Conservation (phyloP, 2,888 invertebrate species). For the Xanthia togata region DNA sequence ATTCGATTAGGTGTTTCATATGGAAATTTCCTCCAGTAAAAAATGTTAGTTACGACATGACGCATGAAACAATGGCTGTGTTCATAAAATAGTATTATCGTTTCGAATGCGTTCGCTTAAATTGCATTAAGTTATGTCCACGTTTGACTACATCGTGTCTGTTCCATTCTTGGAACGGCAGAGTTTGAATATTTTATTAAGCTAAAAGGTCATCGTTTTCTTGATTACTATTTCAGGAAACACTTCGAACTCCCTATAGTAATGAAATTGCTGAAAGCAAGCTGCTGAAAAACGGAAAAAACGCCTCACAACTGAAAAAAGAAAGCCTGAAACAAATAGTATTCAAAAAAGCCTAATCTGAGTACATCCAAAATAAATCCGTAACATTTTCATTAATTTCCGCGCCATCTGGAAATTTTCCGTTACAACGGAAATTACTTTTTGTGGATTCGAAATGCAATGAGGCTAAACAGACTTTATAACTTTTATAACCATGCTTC, state of each 20-base stretch:
- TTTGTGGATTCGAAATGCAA: background rate
- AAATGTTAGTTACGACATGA: conserved; percentile 48
- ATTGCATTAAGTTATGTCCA: conserved; percentile 43
- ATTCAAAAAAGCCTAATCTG: background rate
- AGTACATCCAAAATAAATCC: background rate
- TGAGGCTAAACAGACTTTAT: background rate
- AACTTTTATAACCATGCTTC: background rate
- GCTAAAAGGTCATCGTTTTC: background rate
- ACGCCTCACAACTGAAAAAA: background rate
- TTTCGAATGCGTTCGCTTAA: conserved; percentile 42
- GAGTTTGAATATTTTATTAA: background rate
- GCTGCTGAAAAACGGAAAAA: background rate
- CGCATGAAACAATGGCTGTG: conserved; percentile 60
- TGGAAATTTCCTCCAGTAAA: conserved; percentile 66
- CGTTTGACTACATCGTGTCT: conserved; percentile 17
- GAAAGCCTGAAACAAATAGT: background rate
- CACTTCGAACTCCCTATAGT: background rate
- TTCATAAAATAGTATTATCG: conserved; percentile 59
- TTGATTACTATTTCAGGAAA: background rate
- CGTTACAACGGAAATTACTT: background rate
- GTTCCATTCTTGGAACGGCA: background rate
- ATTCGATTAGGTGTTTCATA: conserved; percentile 48
- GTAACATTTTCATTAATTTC: background rate
- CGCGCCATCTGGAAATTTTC: too few species aligned
- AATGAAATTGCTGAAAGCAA: background rate